Conservation (phyloP, 2,888 invertebrate genomes). For the Drosophila pseudotalamancana region DNA sequence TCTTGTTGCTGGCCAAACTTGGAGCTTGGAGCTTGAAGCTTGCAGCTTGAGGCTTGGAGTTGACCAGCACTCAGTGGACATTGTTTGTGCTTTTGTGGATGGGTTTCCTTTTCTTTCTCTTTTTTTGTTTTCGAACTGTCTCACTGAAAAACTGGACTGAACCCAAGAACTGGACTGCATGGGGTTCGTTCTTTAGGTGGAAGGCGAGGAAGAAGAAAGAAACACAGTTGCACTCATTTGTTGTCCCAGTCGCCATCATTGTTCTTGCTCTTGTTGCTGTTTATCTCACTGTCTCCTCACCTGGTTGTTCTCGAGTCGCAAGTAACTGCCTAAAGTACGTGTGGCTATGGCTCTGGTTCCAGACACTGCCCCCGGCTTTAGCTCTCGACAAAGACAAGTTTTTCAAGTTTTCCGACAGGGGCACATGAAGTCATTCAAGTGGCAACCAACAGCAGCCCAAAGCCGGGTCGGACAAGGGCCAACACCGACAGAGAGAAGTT, state of each 20-base stretch:
- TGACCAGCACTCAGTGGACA: conserved; percentile 51
- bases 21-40: conserved; percentile 4
- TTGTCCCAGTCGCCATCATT: conserved; percentile 61
- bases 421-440: conserved; percentile 77
- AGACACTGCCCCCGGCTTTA: conserved; percentile 36
- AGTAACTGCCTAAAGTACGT: conserved; percentile 60
- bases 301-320: conserved; percentile 48
- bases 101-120: neutral
- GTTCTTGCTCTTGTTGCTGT: conserved; percentile 45
- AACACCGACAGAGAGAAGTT: conserved; percentile 30
- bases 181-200: conserved; percentile 33
- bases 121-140: conserved; percentile 7
- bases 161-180: conserved; percentile 45
- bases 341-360: conserved; percentile 48
- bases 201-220: too few relatives aligned
- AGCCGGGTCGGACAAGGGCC: conserved; percentile 43
- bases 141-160: conserved; percentile 34
- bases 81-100: conserved; percentile 47
- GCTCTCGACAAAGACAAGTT: conserved; percentile 69
- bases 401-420: conserved; percentile 76
- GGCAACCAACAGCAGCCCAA: conserved; percentile 61
- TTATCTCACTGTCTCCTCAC: conserved; percentile 47
- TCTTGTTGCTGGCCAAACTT: conserved; percentile 42
- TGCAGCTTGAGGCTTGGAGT: too few relatives aligned
- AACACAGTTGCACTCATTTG: conserved; percentile 78